These are phyloP conservation scores for Cairina moschata DNA, from an alignment of 2,113 vertebrate species.

Conservation along the genomic window DNA sequence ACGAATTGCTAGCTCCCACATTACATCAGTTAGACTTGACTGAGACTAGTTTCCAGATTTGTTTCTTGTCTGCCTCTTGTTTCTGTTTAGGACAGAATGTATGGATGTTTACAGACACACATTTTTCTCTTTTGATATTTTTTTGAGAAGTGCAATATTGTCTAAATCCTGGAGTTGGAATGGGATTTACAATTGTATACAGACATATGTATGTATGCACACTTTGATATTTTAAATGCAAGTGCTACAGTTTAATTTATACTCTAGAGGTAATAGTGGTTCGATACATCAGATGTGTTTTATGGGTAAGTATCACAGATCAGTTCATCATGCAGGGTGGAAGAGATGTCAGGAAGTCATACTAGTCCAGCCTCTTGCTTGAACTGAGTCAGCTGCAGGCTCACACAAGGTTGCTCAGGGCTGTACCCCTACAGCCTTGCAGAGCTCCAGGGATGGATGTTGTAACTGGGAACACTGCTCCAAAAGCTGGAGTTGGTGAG, in stretches of 20 bases:
- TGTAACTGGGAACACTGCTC: neutral
- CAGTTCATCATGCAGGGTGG: neutral
- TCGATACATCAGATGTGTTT: neutral
- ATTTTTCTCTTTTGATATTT: neutral
- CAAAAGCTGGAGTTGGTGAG: neutral
- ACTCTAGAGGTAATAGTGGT: neutral
- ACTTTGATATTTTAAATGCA: neutral
- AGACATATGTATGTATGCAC: neutral
- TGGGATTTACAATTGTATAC: neutral
- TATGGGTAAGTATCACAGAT: neutral
- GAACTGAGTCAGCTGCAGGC: neutral
- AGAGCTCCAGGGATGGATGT: neutral
- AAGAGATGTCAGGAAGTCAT: neutral
- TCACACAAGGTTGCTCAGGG: neutral
- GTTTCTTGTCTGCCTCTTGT: constrained; percentile 1
- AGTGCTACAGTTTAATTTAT: neutral
- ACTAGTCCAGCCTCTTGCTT: neutral
- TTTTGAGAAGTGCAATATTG: neutral
- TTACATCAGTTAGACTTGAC: neutral
- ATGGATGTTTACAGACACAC: neutral
- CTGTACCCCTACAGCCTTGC: neutral
- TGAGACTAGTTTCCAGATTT: neutral
- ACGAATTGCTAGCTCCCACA: neutral
- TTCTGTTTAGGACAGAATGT: neutral
- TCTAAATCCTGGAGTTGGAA: neutral